Conservation (phyloP, 2,797 vertebrate species). For the Spea hammondii region DNA sequence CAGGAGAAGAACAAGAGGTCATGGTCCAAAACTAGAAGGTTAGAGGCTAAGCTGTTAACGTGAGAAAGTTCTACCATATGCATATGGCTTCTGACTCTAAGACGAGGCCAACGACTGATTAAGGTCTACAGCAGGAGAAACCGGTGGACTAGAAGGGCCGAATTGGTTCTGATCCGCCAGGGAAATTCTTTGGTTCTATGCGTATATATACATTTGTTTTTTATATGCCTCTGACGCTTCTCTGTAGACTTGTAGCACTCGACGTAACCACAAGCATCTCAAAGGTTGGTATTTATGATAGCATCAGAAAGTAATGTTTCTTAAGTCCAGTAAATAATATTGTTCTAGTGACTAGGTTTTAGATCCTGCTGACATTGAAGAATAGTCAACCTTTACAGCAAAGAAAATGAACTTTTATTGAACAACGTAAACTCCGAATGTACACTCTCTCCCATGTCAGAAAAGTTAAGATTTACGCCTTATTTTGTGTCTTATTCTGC, state of each 20-base stretch:
- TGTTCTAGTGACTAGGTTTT: constrained; percentile 29
- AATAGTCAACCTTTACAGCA: constrained; percentile 30
- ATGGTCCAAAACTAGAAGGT: too few relatives aligned
- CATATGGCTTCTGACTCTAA: too few relatives aligned
- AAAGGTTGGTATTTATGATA: constrained; percentile 21
- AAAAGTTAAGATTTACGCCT: constrained; percentile 21
- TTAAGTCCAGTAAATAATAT: constrained; percentile 34
- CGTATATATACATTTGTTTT: too few relatives aligned
- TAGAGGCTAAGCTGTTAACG: too few relatives aligned
- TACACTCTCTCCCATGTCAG: constrained; percentile 16
- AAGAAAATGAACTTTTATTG: constrained; percentile 37
- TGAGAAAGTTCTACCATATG: too few relatives aligned
- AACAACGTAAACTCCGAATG: constrained; percentile 15
- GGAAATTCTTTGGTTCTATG: too few relatives aligned
- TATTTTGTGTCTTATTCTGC: constrained; percentile 6
- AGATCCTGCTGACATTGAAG: constrained; percentile 28
- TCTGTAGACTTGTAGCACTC: constrained; percentile 2
- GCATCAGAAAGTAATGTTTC: constrained; percentile 7
- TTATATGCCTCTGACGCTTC: neutral
- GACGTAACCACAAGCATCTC: constrained; percentile 12
- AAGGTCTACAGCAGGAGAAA: too few relatives aligned
- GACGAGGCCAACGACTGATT: too few relatives aligned
- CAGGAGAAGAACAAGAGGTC: too few relatives aligned
- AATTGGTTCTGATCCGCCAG: too few relatives aligned
- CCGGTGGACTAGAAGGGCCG: too few relatives aligned